phyloP scores from a whole-genome alignment of 2,888 invertebrate species.

The Schizaphis graminum region DNA sequence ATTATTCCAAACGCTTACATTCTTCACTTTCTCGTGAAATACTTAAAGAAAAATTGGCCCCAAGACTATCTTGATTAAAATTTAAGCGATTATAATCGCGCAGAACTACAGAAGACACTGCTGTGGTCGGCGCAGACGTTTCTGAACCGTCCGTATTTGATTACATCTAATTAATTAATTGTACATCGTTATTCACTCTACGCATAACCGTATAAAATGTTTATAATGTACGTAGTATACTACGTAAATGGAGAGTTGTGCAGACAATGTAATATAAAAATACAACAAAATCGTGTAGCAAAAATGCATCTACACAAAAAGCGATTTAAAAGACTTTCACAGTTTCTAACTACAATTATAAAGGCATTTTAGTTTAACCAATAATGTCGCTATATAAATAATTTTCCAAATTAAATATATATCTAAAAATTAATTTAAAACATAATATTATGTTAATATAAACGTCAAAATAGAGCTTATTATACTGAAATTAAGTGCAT shows the following conservation, averaged over 20 bases:
- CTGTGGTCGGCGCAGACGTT: not conserved
- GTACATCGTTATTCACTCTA: not conserved
- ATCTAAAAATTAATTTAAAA: no score
- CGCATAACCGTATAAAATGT: not conserved
- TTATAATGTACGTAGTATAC: not conserved
- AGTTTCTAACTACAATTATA: no score
- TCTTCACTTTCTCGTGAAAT: not conserved
- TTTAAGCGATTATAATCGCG: not conserved
- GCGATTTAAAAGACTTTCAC: no score
- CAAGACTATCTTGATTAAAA: not conserved
- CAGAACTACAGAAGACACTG: not conserved
- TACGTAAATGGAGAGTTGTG: not conserved
- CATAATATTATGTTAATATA: no score
- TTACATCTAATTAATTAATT: constrained; percentile 5
- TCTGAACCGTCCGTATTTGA: not conserved
- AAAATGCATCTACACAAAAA: no score
- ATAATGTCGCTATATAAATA: no score
- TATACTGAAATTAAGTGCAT: no score
- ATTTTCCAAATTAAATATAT: no score
- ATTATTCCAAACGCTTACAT: not conserved
- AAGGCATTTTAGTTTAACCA: no score
- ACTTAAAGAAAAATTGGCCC: not conserved
- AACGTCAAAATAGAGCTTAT: no score
- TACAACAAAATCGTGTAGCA: no score
- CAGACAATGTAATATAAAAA: no score